Percentiles rank a stretch among this genome's conserved stretches.
phyloP scores from a whole-genome alignment of 2,797 vertebrate genomes.

The Xiphophorus birchmanni region DNA sequence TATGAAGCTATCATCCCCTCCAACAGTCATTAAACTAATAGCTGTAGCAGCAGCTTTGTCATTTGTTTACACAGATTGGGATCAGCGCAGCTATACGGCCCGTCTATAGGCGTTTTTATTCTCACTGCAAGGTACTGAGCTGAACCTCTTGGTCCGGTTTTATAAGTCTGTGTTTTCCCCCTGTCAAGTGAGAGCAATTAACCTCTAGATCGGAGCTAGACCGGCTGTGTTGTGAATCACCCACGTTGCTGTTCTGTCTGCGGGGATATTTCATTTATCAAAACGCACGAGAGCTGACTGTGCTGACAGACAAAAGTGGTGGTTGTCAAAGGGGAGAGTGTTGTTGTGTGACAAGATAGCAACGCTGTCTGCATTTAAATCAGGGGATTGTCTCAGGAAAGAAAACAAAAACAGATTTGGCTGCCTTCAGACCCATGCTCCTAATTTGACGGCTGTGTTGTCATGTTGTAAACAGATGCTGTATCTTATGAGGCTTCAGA shows the following conservation, averaged over 20 bases:
- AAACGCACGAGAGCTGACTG: slow-evolving; percentile 1
- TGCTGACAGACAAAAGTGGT: slow-evolving; percentile 1
- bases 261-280: not conserved
- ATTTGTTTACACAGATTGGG: slow-evolving; percentile 13
- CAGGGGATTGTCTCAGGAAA: slow-evolving; percentile 1
- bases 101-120: slow-evolving; percentile 55
- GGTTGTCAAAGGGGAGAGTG: slow-evolving; percentile 1
- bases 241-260: not conserved
- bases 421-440: not conserved
- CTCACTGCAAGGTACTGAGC: slow-evolving; percentile 43
- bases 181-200: not conserved
- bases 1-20: not conserved
- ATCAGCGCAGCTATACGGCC: slow-evolving; percentile 25
- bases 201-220: not conserved
- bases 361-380: slow-evolving; percentile 6
- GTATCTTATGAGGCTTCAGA: slow-evolving; percentile 21
- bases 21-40: slow-evolving; percentile 3
- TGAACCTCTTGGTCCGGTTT: not conserved
- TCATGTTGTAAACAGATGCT: slow-evolving; percentile 9
- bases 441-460: slow-evolving; percentile 12
- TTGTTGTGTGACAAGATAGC: not conserved
- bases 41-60: slow-evolving; percentile 48
- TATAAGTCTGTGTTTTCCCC: not conserved
- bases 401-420: not conserved
- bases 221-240: not conserved